Conservation (phyloP, 1,140 invertebrate genomes). For the Zaprionus inermis region DNA sequence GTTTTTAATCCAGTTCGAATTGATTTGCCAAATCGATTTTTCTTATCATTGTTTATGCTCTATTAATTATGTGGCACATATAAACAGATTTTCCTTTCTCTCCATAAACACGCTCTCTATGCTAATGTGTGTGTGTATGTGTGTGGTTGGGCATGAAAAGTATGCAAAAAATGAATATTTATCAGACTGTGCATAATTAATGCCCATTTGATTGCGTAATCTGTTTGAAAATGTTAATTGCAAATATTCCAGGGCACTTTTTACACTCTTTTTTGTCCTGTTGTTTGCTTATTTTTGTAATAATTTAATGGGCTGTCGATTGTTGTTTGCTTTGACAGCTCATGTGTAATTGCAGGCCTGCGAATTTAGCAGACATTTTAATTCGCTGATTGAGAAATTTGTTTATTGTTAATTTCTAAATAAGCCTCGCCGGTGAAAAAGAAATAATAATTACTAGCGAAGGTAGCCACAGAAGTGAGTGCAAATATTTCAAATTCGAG, state of each 20-base stretch:
- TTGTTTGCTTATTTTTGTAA: constrained; percentile 38
- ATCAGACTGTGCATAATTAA: constrained; percentile 57
- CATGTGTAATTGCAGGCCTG: constrained; percentile 50
- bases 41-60: constrained; percentile 64
- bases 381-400: constrained; percentile 13
- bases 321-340: constrained; percentile 67
- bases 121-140: background rate
- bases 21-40: constrained; percentile 62
- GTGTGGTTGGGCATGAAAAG: background rate
- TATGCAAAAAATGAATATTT: constrained; percentile 18
- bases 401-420: constrained; percentile 21
- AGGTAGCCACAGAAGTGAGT: background rate
- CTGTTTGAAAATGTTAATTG: constrained; percentile 75
- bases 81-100: constrained; percentile 27
- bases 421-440: background rate
- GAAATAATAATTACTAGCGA: constrained; percentile 2
- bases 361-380: constrained; percentile 27
- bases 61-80: constrained; percentile 71
- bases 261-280: constrained; percentile 28
- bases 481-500: too few relatives aligned
- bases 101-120: constrained; percentile 16
- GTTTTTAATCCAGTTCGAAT: constrained; percentile 63
- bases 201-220: constrained; percentile 71
- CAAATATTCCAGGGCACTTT: constrained; percentile 48
- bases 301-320: constrained; percentile 70